Evolutionary conservation across 2,797 vertebrate species (phyloP), one percentile per base, ranked within the genome.

Genomic region (Platyrinchus mystaceus): DNA sequence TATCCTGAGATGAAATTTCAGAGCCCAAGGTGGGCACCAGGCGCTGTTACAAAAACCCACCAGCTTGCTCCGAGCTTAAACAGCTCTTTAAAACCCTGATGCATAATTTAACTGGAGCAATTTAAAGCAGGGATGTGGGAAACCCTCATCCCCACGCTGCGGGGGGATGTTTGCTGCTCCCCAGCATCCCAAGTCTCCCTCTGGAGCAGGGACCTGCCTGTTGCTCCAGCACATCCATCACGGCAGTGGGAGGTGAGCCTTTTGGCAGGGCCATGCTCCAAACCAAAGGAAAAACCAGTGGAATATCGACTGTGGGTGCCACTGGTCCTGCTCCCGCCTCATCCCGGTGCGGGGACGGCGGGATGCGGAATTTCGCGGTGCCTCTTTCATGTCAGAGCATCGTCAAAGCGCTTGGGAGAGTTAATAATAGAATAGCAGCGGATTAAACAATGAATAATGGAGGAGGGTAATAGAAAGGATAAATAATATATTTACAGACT

Each of bases 361-460:
- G 87, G 23, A 52, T 18, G 16, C 1, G 12, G 60, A 92, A 74
- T 63, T 69, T 52, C 60, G 12, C n/a, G n/a, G 79, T 60, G 93
- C 96, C 93, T 93, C 93, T 96, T 94, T 94, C 95, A 63, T 89
- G 96, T 97, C 93, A 78, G 81, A 96, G 96, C 92, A 92, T 93
- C 84, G 16, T 84, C 10, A 30, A 86, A 73, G 87, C 95, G 28
- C 95, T 93, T 37, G 95, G 93, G 95, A 97, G 95, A 97, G 96
- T 97, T 96, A 97, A 97, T 97, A 97, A 97, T 93, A 92, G 97
- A 97, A 95, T 32, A 97, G 95, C 94, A 26, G 96, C 55, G 90
- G 85, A 90, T 93, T 80, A 83, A 90, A 39, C 71, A 77, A 94
- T 96, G 97, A 97, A 97, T 97, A 97, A 96, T 85, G 89, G 97